Conservation (phyloP, 2,888 invertebrate genomes). For the Leptopterna dolabrata region DNA sequence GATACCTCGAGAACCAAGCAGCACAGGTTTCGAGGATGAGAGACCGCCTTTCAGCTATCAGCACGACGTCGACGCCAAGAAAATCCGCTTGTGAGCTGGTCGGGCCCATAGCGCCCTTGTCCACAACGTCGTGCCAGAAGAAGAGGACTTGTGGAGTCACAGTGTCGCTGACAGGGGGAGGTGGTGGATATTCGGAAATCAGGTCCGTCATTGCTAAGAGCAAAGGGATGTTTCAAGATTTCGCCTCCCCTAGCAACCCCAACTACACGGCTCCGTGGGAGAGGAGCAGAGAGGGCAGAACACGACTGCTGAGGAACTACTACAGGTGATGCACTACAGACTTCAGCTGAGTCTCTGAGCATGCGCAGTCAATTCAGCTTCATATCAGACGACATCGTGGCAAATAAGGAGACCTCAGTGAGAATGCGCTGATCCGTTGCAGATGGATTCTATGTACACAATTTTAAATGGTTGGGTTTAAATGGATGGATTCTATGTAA, state of each 20-base stretch:
- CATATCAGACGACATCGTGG: too few species aligned
- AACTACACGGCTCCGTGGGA: constrained; percentile 25
- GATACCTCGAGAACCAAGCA: constrained; percentile 19
- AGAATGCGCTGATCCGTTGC: too few species aligned
- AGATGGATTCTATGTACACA: too few species aligned
- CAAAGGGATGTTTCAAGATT: constrained; percentile 25
- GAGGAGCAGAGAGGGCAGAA: background rate
- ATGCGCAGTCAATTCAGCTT: too few species aligned
- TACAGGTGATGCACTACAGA: background rate
- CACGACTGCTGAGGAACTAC: background rate
- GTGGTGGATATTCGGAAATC: constrained; percentile 6
- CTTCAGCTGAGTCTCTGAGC: too few species aligned
- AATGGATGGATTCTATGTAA: too few species aligned
- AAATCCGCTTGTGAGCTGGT: constrained; percentile 31
- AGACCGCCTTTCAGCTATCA: background rate
- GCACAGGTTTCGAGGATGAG: background rate
- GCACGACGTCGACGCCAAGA: background rate
- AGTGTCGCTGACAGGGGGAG: background rate
- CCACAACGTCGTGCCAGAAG: background rate
- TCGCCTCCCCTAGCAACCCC: constrained; percentile 13
- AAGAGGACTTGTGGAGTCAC: background rate
- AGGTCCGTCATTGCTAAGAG: constrained; percentile 23
- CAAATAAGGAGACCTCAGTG: too few species aligned
- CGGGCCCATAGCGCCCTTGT: background rate
- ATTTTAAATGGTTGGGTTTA: too few species aligned